Evolutionary conservation across 2,797 vertebrate genomes (phyloP), one percentile per base, ranked within the genome.

Genomic region (Alfaro cultratus): DNA sequence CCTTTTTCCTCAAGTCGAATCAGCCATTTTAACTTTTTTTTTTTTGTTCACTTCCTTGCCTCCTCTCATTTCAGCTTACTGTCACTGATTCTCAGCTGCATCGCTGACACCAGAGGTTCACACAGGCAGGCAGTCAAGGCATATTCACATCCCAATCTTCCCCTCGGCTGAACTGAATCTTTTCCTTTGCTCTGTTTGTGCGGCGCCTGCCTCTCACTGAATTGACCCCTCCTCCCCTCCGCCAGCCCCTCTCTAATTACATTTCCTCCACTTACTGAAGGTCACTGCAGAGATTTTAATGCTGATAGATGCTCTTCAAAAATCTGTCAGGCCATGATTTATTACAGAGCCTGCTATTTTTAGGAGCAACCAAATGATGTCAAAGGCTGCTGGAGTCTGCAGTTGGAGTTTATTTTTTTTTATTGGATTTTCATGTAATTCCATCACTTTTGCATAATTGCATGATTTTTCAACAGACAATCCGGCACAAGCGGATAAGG

Each of bases 21-120:
- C 83, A 82, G 79, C 26, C 53, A 83, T 70, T 88, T 80, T 79
- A 78, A 34, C 15, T 0, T 73, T 85, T 64, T 31, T 8, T 41
- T 8, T 70, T 43, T 4, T 46, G 8, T 57, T 80, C 74, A 76
- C 64, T 76, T 73, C 60, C 76, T 77, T 55, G 79, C 71, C 78
- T 77, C 72, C 51, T 75, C 80, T 64, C 41, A 51, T 29, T 78
- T 53, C 11, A 53, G 36, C 83, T 70, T 45, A 73, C 53, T 74
- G 36, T 57, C 5, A 18, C 39, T 9, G 29, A 73, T 43, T 31
- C 49, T 31, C 60, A 45, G 74, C 80, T 79, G 29, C 71, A 60
- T 43, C 18, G 18, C 29, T 13, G 29, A 81, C 0, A 73, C 18
- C 43, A 39, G 31, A 29, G 12, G 49, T 62, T 80, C 73, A 43